Conservation (phyloP, 2,888 invertebrate genomes). For the Agrochola litura region DNA sequence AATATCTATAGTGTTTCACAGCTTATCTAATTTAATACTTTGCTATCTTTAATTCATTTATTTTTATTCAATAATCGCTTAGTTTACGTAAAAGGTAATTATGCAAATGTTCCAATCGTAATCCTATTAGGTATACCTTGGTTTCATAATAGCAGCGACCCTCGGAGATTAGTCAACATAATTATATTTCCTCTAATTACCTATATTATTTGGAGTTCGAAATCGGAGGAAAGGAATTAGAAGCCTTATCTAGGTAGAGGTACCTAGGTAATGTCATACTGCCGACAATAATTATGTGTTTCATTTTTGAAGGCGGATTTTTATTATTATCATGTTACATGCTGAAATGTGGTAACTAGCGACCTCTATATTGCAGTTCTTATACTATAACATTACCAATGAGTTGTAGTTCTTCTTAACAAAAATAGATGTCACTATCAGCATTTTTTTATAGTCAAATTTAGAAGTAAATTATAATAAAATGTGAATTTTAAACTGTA, state of each 20-base stretch:
- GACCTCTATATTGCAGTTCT: slow-evolving; percentile 16
- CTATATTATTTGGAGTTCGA: slow-evolving; percentile 1
- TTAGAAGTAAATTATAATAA: neutral
- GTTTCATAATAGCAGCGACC: slow-evolving; percentile 26
- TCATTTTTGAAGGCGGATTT: neutral
- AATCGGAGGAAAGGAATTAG: neutral
- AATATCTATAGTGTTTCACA: neutral
- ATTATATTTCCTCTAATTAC: neutral
- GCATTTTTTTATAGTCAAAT: fast-evolving
- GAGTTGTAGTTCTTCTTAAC: neutral
- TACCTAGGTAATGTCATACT: neutral
- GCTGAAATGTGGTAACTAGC: slow-evolving; percentile 2
- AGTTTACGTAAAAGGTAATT: slow-evolving; percentile 33
- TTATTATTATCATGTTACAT: neutral
- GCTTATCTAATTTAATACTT: neutral
- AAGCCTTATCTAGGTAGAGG: neutral
- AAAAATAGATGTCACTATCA: slow-evolving; percentile 16
- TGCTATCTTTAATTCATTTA: slow-evolving; percentile 6
- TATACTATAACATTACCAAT: neutral
- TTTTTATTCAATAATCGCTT: slow-evolving; percentile 17
- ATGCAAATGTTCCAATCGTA: slow-evolving; percentile 46
- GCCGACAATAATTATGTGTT: neutral
- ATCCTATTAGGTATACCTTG: slow-evolving; percentile 43
- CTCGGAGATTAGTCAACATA: slow-evolving; percentile 5
- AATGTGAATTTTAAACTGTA: neutral